Base-by-base conservation (phyloP, 2,888 invertebrate genomes). In the Scaptomyza reducta region DNA sequence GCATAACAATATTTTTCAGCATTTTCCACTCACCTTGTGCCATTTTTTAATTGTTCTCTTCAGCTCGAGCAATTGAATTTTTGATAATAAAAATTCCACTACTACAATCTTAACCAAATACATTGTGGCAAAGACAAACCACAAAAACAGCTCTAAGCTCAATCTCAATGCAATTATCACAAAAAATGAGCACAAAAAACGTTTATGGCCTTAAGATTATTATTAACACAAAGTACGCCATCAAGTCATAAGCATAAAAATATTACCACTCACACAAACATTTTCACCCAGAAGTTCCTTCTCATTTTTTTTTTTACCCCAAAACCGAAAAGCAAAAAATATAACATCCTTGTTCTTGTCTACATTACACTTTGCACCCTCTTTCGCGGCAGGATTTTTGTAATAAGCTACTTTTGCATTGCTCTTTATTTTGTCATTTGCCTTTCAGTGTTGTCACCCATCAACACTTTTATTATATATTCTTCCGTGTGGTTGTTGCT, bases 131-230 rank as follows among this genome's bases (percentile, higher is more conserved):
- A 51, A 58, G 54, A 40, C 1, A 57, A 38, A 22, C 38, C 46
- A 38, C 22, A 18, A 42, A 62, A 53, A 45, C 40, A 57, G 53
- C 66, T 65, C 51, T 40, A 40, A 68, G 75, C 73, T 70, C 64
- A 78, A 86, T 81, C 84, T 86, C 62, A 70, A 84, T 80, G 88
- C 79, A 89, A 89, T 89, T 89, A 89, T 77, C 70, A 77, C 74
- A 40, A 40, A 38, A 38, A 51, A 50, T n/a, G 27, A 49, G 50
- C 51, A 6, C 3, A 51, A 62, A 58, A 65, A 73, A 40, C 82
- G 76, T 74, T 83, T 79, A 82, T 77, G 50, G 54, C 53, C 70
- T 73, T 56, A 63, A 76, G 88, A 80, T 83, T 87, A 87, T 87
- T 49, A 47, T 47, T 87, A 87, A 81, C 82, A 79, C 88, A 80